Conservation (phyloP, 2,113 vertebrate genomes). For the Gallinago paraguaiae region DNA sequence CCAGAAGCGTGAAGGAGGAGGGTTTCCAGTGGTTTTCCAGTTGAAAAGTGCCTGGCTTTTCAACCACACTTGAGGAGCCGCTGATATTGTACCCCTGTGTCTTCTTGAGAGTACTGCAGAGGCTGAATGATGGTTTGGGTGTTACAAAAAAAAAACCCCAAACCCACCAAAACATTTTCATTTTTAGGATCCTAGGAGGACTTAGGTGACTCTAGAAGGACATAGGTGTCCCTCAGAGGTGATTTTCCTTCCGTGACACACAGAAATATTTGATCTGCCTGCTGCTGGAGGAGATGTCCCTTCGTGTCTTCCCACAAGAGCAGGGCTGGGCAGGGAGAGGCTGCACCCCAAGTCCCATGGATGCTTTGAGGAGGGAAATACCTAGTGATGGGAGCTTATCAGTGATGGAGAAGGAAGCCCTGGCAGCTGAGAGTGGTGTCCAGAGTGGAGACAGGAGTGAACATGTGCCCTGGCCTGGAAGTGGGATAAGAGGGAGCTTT, state of each 20-base stretch:
- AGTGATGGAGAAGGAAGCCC: background rate
- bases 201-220: background rate
- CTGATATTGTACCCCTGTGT: background rate
- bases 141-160: background rate
- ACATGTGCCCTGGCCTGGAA: fast-evolving
- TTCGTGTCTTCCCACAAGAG: background rate
- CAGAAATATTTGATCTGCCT: background rate
- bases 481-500: background rate
- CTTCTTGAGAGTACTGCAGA: background rate
- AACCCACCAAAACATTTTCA: background rate
- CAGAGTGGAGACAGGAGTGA: background rate
- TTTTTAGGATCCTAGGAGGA: background rate
- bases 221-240: background rate
- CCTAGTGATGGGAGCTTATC: fast-evolving
- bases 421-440: fast-evolving
- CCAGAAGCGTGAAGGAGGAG: background rate
- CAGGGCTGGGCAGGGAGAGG: background rate
- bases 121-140: background rate
- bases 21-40: background rate
- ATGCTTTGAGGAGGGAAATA: background rate
- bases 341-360: fast-evolving
- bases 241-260: background rate
- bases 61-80: background rate
- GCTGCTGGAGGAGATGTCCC: background rate
- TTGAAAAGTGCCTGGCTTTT: background rate